Percentiles rank a stretch among this genome's conserved stretches.
phyloP scores from a whole-genome alignment of 2,797 vertebrate genomes.

The Myotis myotis region DNA sequence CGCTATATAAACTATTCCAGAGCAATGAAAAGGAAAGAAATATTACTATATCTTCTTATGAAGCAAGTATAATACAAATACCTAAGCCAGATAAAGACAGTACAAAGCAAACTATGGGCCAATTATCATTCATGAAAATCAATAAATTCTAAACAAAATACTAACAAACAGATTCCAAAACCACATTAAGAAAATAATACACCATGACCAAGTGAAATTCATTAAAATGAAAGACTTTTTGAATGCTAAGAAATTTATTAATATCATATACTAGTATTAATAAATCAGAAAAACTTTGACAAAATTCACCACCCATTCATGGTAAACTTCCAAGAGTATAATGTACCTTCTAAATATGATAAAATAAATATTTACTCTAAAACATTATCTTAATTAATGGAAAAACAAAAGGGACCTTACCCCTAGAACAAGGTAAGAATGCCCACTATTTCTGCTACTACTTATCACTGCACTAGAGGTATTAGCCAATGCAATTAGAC shows the following conservation, averaged over 20 bases:
- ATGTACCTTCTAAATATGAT: not conserved
- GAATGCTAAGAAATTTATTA: constrained; percentile 29
- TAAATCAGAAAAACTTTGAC: not conserved
- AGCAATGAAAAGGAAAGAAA: not conserved
- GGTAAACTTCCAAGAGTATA: not conserved
- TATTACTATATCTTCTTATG: not conserved
- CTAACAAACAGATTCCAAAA: not conserved
- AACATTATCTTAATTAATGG: not conserved
- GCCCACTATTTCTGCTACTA: not conserved
- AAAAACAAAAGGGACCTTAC: not conserved
- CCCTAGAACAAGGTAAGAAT: not conserved
- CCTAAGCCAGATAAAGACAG: not conserved
- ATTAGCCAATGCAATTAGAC: not conserved
- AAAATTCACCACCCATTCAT: not conserved
- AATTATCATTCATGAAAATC: not conserved
- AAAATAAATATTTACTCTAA: not conserved
- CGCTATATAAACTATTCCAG: not conserved
- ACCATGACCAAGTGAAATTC: not conserved
- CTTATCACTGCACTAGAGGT: not conserved
- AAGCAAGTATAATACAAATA: not conserved
- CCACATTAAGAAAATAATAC: not conserved
- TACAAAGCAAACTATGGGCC: not conserved
- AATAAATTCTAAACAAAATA: constrained; percentile 19
- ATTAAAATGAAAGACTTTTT: not conserved
- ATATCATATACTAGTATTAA: not conserved